Conservation (phyloP, 92 coral and sea anemone species). For the Paragorgia papillata region DNA sequence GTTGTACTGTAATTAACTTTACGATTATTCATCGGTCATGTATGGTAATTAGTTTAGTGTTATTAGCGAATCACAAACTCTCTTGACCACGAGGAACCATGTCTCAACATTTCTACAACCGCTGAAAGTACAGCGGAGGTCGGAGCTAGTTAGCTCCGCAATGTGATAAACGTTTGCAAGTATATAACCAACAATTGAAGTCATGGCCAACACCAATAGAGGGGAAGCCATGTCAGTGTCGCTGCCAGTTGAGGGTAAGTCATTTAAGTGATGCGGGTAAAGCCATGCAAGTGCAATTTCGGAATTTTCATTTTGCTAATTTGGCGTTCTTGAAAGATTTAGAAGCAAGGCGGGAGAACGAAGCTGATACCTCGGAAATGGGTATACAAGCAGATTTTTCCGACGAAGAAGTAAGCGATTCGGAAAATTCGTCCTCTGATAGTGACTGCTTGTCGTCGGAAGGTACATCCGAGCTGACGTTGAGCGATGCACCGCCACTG, state of each 20-base stretch:
- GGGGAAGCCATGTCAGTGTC: background rate
- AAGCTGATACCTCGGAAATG: slow-evolving; percentile 9
- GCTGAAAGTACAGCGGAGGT: slow-evolving; percentile 16
- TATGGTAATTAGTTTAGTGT: background rate
- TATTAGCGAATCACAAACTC: background rate
- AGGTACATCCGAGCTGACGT: background rate
- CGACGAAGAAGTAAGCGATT: slow-evolving; percentile 26
- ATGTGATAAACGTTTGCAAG: too few relatives aligned
- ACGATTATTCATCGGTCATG: too few relatives aligned
- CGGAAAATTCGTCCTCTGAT: slow-evolving; percentile 6
- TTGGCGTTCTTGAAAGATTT: slow-evolving; percentile 2
- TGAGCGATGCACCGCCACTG: background rate
- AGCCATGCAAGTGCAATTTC: background rate
- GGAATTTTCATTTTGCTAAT: background rate
- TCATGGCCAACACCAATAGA: background rate
- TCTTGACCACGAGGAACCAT: background rate
- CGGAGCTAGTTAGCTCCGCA: background rate
- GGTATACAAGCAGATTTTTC: slow-evolving; percentile 47
- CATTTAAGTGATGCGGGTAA: slow-evolving; percentile 1
- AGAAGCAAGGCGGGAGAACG: background rate
- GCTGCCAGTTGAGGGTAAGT: background rate
- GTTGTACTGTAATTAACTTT: too few relatives aligned
- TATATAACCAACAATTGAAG: background rate
- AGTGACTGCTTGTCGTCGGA: background rate
- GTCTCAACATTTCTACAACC: background rate